Base-by-base conservation (phyloP, 2,888 invertebrate species). In the Drosophila siamana region DNA sequence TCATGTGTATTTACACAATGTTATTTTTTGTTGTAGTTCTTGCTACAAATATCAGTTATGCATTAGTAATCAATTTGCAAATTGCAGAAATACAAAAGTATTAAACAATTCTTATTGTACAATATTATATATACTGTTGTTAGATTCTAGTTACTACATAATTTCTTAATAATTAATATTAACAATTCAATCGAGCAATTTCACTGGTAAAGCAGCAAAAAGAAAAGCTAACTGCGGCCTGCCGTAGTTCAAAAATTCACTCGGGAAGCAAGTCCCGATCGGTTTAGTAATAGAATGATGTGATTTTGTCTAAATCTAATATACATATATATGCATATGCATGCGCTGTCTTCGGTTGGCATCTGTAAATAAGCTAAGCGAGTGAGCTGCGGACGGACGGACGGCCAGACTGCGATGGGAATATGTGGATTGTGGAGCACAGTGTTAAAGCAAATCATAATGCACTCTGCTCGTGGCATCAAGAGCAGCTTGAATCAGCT, bases 1-100 rank as follows among this genome's bases (percentile, higher is more conserved):
- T n/a, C 22, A 19, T 33, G 33, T 48, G 33, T 48, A 50, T 36
- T 36, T 50, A 36, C 36, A 50, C 13, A 38, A 36, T 22, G 5
- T 48, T 48, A 30, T 48, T 22, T 22, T 13, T 36, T 36, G 22
- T 22, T 16, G 5, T 5, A 28, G 46, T 15, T 46, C 1, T 16
- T 3, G 11, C 4, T 33, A 16, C 33, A 50, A 50, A 36, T 50
- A 36, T 13, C 13, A 50, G 33, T 36, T 22, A 9, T 22, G 33
- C 3, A 4, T 50, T 50, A 22, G 11, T 13, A 22, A n/a, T 8
- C 30, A 30, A 33, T 19, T 19, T 46, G 46, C n/a, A 7, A n/a
- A 43, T 9, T 30, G 24, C 28, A 46, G 8, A 33, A 19, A 33
- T 48, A 47, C 6, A 30, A 47, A 47, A 30, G n/a, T 19, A 47